These are phyloP conservation scores for Nomia melanderi DNA, from an alignment of 1,140 invertebrate genomes.

Conservation along the genomic window DNA sequence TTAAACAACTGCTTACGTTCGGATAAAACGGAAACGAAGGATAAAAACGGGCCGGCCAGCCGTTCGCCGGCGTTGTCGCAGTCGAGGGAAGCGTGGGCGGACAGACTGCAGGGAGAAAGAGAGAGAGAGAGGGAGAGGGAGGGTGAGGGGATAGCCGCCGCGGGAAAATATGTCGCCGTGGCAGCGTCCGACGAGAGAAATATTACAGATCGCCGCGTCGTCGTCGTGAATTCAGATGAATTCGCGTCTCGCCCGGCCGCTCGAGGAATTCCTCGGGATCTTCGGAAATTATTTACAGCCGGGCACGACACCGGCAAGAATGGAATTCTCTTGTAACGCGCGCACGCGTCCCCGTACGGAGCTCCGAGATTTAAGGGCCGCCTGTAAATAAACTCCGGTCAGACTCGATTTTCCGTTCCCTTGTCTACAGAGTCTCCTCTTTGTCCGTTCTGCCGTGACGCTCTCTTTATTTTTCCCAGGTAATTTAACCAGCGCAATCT, in stretches of 20 bases:
- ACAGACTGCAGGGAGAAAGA: no score
- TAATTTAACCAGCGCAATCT: no score
- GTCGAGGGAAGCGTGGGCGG: background rate
- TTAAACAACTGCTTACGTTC: conserved; percentile 40
- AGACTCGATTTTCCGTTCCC: background rate
- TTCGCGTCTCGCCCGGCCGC: background rate
- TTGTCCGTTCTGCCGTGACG: no score
- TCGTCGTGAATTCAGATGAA: conserved; percentile 8
- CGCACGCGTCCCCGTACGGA: background rate
- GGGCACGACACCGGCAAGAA: background rate
- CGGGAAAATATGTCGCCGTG: background rate
- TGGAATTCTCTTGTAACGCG: conserved; percentile 19
- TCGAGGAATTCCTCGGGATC: background rate
- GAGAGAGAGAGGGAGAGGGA: no score
- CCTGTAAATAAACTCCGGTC: background rate
- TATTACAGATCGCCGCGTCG: background rate
- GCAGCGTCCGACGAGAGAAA: background rate
- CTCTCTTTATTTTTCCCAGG: no score
- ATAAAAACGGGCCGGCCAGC: background rate
- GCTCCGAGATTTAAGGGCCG: conserved; percentile 1
- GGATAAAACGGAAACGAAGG: conserved; percentile 10
- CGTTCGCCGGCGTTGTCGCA: background rate
- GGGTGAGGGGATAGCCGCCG: no score
- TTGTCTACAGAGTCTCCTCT: background rate
- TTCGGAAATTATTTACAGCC: conserved; percentile 15